Percentiles rank a stretch among this genome's conserved stretches.
These are phyloP conservation scores for Myiotriccus ornatus DNA, from an alignment of 2,797 vertebrate genomes.

Conservation along the genomic window DNA sequence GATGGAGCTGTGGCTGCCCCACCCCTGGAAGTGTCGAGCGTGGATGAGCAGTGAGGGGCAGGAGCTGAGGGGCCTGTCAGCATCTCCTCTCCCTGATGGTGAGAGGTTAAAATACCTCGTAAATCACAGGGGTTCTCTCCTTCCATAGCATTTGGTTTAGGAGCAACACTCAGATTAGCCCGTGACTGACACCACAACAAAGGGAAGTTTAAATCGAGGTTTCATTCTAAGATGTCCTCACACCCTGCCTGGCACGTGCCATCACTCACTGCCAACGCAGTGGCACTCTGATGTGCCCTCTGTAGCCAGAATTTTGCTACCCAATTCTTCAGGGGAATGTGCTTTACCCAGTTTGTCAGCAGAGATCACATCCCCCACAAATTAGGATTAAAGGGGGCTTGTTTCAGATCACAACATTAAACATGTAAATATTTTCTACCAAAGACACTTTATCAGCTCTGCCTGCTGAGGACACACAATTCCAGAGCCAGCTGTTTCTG, in stretches of 20 bases:
- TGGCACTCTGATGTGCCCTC: neutral
- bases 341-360: neutral
- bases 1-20: neutral
- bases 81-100: accelerated
- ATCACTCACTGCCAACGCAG: neutral
- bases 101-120: neutral
- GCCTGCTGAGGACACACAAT: neutral
- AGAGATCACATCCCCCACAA: neutral
- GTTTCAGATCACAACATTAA: neutral
- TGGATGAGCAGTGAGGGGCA: neutral
- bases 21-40: neutral
- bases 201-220: neutral
- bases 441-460: neutral
- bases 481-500: neutral
- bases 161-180: neutral
- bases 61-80: neutral
- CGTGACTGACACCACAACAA: neutral
- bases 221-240: neutral
- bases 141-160: neutral
- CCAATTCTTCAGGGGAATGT: neutral
- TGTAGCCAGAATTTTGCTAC: neutral
- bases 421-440: neutral
- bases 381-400: neutral
- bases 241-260: neutral
- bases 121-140: neutral